phyloP scores from a whole-genome alignment of 2,113 vertebrate species.

The Corydoras sp. region DNA sequence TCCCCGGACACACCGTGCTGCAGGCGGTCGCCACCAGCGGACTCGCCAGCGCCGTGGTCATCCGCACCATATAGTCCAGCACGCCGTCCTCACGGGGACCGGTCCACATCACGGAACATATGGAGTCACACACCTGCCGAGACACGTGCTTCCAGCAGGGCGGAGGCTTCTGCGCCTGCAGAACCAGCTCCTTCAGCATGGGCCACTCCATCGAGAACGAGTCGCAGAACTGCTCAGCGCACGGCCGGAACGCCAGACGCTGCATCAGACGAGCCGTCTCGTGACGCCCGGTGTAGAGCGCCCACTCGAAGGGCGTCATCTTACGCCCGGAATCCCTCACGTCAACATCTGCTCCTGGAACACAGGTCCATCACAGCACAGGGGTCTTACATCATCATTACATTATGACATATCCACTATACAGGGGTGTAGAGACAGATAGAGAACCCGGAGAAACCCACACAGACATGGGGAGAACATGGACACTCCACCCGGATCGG shows the following conservation, averaged over 20 bases:
- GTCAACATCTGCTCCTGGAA: slow-evolving; percentile 77
- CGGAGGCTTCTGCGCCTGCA: slow-evolving; percentile 65
- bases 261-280: slow-evolving; percentile 76
- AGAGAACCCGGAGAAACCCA: too few relatives aligned
- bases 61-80: slow-evolving; percentile 83
- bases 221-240: slow-evolving; percentile 82
- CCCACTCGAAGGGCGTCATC: slow-evolving; percentile 84
- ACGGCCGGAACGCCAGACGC: slow-evolving; percentile 76
- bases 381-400: too few relatives aligned
- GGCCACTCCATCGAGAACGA: slow-evolving; percentile 80
- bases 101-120: slow-evolving; percentile 58
- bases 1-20: slow-evolving; percentile 77
- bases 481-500: too few relatives aligned
- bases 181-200: slow-evolving; percentile 65
- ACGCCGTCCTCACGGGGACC: slow-evolving; percentile 76
- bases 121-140: slow-evolving; percentile 58
- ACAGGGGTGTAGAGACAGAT: too few relatives aligned
- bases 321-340: slow-evolving; percentile 74
- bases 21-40: slow-evolving; percentile 77
- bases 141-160: slow-evolving; percentile 68
- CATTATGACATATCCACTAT: too few relatives aligned
- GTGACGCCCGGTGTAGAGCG: slow-evolving; percentile 80
- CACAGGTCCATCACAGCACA: not conserved
- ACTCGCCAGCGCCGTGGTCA: slow-evolving; percentile 80
- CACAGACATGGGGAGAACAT: too few relatives aligned